Evolutionary conservation across 1,140 invertebrate genomes (phyloP), one percentile per base, ranked within the genome.

Genomic region (Myzus persicae): DNA sequence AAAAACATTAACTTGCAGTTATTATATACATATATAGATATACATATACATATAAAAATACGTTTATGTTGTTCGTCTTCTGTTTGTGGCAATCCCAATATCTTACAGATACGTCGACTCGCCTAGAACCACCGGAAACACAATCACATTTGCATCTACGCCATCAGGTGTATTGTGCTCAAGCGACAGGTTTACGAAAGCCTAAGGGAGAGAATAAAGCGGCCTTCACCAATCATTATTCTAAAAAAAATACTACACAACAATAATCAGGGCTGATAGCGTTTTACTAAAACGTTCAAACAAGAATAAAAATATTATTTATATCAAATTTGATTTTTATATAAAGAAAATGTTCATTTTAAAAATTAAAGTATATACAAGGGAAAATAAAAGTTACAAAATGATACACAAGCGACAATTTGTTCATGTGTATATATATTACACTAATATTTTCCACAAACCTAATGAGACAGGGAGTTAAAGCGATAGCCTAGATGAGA

Each of bases 201-300:
- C 91, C 91, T 92, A 92, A 92, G 36, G 91, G 91, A 92, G 46
- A 92, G 91, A 92, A 92, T 92, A 92, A 92, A 92, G 91, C 76
- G 91, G 91, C 91, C 91, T 92, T 92, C 91, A 92, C 91, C 91
- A 92, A 92, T 92, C 91, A 92, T 92, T 92, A 92, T 84, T 92
- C 91, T 48, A 92, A 92, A 92, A n/a, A 92, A 92, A 92, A 51
- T 92, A 92, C 91, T 92, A 92, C 91, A 92, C 91, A 92, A 92
- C 18, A 92, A 82, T 82, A 82, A 48, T 82, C 31, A 82, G 91
- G 76, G 91, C 40, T 82, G 90, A 91, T 42, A 54, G 91, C 91
- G 44, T 92, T 92, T 92, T 84, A 92, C 91, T 92, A 44, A 36
- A 91, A 90, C 40, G 90, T 91, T 81, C 59, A 81, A 91, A 91